Percentiles rank a stretch among this genome's conserved stretches.
These are phyloP conservation scores for Stenchaetothrips biformis DNA, from an alignment of 2,888 invertebrate genomes.

Conservation along the genomic window DNA sequence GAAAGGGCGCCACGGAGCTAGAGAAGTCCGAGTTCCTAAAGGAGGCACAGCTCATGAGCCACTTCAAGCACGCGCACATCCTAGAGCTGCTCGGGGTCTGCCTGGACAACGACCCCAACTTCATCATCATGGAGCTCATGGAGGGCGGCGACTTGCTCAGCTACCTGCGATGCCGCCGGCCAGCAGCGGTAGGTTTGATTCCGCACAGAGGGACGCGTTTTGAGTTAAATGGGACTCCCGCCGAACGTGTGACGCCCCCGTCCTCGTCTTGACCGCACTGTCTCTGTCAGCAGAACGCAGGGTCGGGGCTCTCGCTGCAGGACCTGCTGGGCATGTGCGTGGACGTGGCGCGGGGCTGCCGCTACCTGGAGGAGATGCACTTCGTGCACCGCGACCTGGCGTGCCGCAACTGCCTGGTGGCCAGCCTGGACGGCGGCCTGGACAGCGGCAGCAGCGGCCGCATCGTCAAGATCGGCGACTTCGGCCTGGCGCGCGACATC, in stretches of 20 bases:
- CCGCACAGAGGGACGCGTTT: neutral
- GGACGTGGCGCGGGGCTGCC: constrained; percentile 92
- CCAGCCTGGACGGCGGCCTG: constrained; percentile 58
- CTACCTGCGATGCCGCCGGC: constrained; percentile 77
- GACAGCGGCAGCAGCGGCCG: constrained; percentile 48
- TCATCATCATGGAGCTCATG: constrained; percentile 96
- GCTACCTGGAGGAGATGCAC: constrained; percentile 93
- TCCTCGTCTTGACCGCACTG: neutral
- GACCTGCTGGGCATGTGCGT: constrained; percentile 90
- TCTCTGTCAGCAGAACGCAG: constrained; percentile 32
- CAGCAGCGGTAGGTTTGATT: constrained; percentile 41
- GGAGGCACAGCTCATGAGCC: constrained; percentile 95
- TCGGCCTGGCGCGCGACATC: constrained; percentile 92
- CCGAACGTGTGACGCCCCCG: neutral
- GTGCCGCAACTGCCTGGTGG: constrained; percentile 91
- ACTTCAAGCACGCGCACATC: constrained; percentile 95
- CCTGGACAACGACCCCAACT: constrained; percentile 86
- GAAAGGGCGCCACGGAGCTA: constrained; percentile 84
- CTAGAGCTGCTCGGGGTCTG: constrained; percentile 89
- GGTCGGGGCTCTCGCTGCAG: constrained; percentile 57
- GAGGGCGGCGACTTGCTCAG: constrained; percentile 92
- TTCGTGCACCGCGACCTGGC: constrained; percentile 97
- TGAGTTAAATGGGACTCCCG: neutral
- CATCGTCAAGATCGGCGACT: constrained; percentile 95
- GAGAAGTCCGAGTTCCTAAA: constrained; percentile 92